Evolutionary conservation across 2,888 invertebrate genomes (phyloP), one percentile per base, ranked within the genome.

Genomic region (Darwinula stevensoni): DNA sequence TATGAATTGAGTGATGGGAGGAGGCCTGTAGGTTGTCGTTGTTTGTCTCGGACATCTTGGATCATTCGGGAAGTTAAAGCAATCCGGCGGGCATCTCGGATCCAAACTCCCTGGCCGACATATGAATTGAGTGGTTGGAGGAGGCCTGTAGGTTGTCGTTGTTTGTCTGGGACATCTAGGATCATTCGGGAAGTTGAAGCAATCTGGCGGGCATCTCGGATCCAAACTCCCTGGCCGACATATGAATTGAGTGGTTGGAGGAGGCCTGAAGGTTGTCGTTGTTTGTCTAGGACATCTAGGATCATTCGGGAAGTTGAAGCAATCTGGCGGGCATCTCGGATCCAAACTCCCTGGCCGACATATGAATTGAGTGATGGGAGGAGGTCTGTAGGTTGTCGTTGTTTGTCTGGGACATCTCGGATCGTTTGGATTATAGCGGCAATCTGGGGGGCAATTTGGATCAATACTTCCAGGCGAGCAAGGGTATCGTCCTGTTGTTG

Each of bases 141-240:
- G 28, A 12, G 17, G 16, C 22, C 22, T 22, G 9, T 22, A n/a
- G 9, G 22, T 22, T 22, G 22, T 22, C 3, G 18, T 30, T 13
- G 33, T 16, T 33, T 16, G 12, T 4, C n/a, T 6, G 22, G 12
- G 22, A 12, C 5, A 36, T 5, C 32, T 5, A 6, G 34, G 35
- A 29, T 38, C 38, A 13, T 17, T 31, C 11, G 33, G 31, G 15
- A 27, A 27, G 4, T 16, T 28, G n/a, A 17, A 17, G 3, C 18
- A 18, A 4, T 39, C 38, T 13, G 27, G 17, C 12, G 33, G 33
- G 22, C 22, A 22, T 22, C 22, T 22, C n/a, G 22, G 22, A n/a
- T 22, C 22, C 22, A 22, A n/a, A n/a, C 9, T 9, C n/a, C 22
- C 22, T 9, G 22, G 22, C n/a, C 22, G 6, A n/a, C 22, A 16